These are phyloP conservation scores for Pandemis cinnamomeana DNA, from an alignment of 2,888 invertebrate species.

Conservation along the genomic window DNA sequence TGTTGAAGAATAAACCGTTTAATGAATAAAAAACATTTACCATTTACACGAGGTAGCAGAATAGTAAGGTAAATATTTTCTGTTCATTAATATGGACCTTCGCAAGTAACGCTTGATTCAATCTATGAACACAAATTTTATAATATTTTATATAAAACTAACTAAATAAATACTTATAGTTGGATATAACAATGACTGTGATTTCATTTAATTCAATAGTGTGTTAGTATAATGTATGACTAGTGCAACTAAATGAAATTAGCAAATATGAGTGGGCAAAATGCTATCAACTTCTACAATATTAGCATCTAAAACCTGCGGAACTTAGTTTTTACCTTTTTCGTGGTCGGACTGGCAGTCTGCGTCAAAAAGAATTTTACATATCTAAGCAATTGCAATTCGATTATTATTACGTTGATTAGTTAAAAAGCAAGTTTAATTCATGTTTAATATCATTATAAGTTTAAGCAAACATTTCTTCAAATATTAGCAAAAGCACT, in stretches of 20 bases:
- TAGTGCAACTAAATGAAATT: not conserved
- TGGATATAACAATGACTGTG: not conserved
- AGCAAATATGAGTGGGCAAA: not conserved
- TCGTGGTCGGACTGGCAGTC: conserved; percentile 59
- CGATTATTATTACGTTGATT: not conserved
- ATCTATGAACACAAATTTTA: not conserved
- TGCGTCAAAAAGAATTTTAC: conserved; percentile 58
- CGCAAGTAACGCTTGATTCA: no score
- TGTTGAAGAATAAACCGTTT: not conserved
- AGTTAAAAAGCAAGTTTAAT: not conserved
- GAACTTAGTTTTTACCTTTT: conserved; percentile 62
- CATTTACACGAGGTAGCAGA: no score
- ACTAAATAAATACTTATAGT: not conserved
- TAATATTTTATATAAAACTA: not conserved
- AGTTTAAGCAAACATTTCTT: no score
- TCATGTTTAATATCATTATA: no score
- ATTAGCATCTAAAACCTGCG: not conserved
- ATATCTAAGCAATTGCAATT: conserved; percentile 11
- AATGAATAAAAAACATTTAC: no score
- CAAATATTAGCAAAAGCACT: no score
- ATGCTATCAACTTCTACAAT: not conserved
- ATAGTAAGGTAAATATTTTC: no score
- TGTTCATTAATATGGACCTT: no score
- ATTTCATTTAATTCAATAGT: not conserved
- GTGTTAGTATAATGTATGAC: not conserved